Percentiles rank a stretch among this genome's conserved stretches.
These are phyloP conservation scores for Nerophis lumbriciformis DNA, from an alignment of 2,113 vertebrate species.

Conservation along the genomic window DNA sequence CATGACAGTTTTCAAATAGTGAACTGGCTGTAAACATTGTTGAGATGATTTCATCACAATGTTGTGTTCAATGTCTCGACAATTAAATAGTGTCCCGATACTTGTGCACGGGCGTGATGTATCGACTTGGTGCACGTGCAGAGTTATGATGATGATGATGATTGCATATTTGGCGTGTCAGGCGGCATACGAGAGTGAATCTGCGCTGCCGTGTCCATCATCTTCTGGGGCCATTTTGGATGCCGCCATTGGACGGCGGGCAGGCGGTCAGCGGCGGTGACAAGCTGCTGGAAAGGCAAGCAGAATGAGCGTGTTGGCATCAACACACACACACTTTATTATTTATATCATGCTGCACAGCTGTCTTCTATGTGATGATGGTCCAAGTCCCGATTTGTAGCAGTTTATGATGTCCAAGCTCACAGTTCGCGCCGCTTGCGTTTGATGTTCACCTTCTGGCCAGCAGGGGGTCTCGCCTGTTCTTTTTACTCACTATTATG, in stretches of 20 bases:
- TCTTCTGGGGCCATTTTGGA: slow-evolving; percentile 43
- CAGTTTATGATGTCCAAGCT: slow-evolving; percentile 12
- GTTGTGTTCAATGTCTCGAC: no score
- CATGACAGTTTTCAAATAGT: no score
- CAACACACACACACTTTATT: slow-evolving; percentile 6
- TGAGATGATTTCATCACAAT: no score
- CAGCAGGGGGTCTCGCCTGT: slow-evolving; percentile 53
- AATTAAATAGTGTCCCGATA: no score
- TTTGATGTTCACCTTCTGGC: slow-evolving; percentile 33
- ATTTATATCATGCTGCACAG: background rate
- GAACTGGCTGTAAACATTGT: no score
- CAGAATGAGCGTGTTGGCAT: slow-evolving; percentile 28
- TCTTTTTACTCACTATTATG: no score
- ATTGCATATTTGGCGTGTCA: slow-evolving; percentile 26
- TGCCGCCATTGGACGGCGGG: slow-evolving; percentile 29
- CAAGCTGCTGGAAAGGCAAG: slow-evolving; percentile 51
- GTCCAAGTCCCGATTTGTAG: slow-evolving; percentile 13
- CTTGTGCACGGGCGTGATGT: no score
- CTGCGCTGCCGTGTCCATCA: slow-evolving; percentile 53
- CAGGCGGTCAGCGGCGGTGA: slow-evolving; percentile 54
- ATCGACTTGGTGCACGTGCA: no score
- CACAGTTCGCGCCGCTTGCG: slow-evolving; percentile 3
- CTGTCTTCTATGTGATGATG: slow-evolving; percentile 18
- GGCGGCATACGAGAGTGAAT: slow-evolving; percentile 23
- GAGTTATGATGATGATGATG: background rate